Conservation (phyloP, 2,888 invertebrate species). For the Muscina levida region DNA sequence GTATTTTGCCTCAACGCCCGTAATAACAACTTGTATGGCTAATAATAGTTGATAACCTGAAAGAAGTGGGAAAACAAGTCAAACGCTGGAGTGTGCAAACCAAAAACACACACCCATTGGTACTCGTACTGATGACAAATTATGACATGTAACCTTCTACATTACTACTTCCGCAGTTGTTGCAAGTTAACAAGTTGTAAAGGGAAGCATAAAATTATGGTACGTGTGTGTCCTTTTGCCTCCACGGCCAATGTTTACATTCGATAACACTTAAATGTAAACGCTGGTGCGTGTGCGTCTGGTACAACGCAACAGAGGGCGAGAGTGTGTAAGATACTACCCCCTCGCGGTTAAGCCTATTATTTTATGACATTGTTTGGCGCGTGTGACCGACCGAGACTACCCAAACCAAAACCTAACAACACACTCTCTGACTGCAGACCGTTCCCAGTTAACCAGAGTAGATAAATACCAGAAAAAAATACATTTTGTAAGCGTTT, state of each 20-base stretch:
- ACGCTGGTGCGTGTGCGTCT: slow-evolving; percentile 54
- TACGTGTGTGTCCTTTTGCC: not conserved
- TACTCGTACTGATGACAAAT: not conserved
- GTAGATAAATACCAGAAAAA: slow-evolving; percentile 32
- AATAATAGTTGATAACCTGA: slow-evolving; percentile 71
- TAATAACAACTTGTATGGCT: slow-evolving; percentile 24
- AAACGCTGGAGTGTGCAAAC: slow-evolving; percentile 68
- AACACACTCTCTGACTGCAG: too few relatives aligned
- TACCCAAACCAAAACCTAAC: slow-evolving; percentile 53
- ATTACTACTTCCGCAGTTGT: slow-evolving; percentile 10
- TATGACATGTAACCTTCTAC: slow-evolving; percentile 35
- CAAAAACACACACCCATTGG: not conserved
- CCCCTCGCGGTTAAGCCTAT: slow-evolving; percentile 67
- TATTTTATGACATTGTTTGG: slow-evolving; percentile 67
- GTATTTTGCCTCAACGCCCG: not conserved
- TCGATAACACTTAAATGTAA: slow-evolving; percentile 47
- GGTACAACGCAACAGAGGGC: slow-evolving; percentile 1
- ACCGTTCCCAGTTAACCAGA: not conserved
- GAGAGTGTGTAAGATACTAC: slow-evolving; percentile 38
- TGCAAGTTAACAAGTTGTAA: slow-evolving; percentile 53
- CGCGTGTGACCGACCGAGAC: slow-evolving; percentile 65
- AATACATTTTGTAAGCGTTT: slow-evolving; percentile 54
- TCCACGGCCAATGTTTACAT: slow-evolving; percentile 3
- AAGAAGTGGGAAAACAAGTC: slow-evolving; percentile 68
- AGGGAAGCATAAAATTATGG: not conserved